phyloP scores from a whole-genome alignment of 2,888 invertebrate species.

The Seira musarum region DNA sequence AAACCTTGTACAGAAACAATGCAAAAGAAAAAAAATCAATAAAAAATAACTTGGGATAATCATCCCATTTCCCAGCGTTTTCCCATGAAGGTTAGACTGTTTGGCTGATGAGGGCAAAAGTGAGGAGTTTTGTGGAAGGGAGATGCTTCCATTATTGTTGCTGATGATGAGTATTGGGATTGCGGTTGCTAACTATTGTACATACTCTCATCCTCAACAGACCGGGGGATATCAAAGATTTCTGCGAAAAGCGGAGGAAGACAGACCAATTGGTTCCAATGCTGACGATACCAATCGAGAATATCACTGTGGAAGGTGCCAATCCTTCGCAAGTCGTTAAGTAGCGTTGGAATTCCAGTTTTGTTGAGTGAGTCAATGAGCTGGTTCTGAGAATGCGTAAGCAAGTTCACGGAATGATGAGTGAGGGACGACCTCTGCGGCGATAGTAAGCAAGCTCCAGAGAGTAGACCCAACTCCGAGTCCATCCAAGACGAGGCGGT shows the following conservation, averaged over 20 bases:
- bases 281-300: conserved; percentile 91
- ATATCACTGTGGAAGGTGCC: conserved; percentile 88
- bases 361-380: conserved; percentile 87
- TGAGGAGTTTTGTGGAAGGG: neutral
- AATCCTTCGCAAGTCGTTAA: conserved; percentile 85
- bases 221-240: conserved; percentile 96
- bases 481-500: conserved; percentile 83
- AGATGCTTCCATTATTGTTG: neutral
- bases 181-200: conserved; percentile 69
- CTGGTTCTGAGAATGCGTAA: conserved; percentile 81
- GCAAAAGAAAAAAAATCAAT: no score
- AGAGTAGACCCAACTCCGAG: conserved; percentile 91
- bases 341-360: conserved; percentile 72
- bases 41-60: no score
- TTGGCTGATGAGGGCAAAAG: neutral
- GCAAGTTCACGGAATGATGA: conserved; percentile 83
- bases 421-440: conserved; percentile 86
- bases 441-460: conserved; percentile 87
- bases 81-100: conserved; percentile 1
- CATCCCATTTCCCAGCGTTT: no score
- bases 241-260: conserved; percentile 96
- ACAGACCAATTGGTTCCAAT: conserved; percentile 85
- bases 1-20: no score
- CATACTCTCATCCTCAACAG: conserved; percentile 78
- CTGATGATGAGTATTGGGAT: conserved; percentile 40